Percentiles rank a stretch among this genome's conserved stretches.
Evolutionary conservation across 92 coral and sea anemone species (phyloP).

Genomic region (Bergia sp.): DNA sequence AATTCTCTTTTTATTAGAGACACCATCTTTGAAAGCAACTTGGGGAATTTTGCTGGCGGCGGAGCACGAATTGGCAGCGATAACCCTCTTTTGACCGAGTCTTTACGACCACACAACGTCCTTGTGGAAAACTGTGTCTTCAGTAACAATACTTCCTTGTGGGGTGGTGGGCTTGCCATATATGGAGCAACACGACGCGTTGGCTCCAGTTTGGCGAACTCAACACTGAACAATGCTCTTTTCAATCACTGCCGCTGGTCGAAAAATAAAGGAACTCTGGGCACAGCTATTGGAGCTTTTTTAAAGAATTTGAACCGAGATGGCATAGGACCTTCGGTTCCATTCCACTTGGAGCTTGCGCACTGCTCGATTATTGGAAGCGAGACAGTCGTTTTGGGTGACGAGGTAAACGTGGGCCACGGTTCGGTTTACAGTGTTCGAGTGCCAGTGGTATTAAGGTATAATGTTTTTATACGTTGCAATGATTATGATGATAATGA

Average conservation of each 20-base stretch:
- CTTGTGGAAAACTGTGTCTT: constrained; percentile 25
- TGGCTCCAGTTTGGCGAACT: constrained; percentile 13
- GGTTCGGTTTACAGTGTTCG: constrained; percentile 39
- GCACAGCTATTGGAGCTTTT: constrained; percentile 38
- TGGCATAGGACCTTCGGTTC: constrained; percentile 42
- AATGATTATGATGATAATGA: too few species aligned
- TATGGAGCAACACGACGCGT: constrained; percentile 39
- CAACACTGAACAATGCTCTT: constrained; percentile 7
- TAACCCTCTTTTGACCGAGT: constrained; percentile 26
- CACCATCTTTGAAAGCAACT: constrained; percentile 62
- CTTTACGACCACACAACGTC: constrained; percentile 42
- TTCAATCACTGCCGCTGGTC: constrained; percentile 24
- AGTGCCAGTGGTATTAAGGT: constrained; percentile 36
- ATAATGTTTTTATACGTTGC: background rate
- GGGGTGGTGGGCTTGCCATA: constrained; percentile 41
- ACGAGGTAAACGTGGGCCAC: constrained; percentile 3
- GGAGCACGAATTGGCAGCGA: constrained; percentile 63
- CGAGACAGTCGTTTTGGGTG: constrained; percentile 22
- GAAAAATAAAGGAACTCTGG: constrained; percentile 35
- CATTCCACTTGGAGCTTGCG: constrained; percentile 34
- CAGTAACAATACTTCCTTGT: constrained; percentile 26
- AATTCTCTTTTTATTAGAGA: constrained; percentile 62
- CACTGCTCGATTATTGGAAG: constrained; percentile 31
- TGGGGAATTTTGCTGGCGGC: constrained; percentile 74
- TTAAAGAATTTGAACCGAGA: constrained; percentile 30